phyloP scores from a whole-genome alignment of 2,888 invertebrate species.

The Notodonta dromedarius region DNA sequence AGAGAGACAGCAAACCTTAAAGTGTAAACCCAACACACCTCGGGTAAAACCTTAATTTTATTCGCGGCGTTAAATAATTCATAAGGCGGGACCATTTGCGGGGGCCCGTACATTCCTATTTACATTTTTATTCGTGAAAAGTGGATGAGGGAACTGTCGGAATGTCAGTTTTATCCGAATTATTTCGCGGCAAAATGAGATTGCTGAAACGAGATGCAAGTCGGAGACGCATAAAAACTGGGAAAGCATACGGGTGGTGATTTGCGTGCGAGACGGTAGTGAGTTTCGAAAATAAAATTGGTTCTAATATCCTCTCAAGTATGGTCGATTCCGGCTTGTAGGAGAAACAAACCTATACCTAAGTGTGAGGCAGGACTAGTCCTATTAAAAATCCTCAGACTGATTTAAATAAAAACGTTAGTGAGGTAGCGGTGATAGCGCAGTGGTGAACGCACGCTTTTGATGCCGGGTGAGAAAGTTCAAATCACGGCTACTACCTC shows the following conservation, averaged over 20 bases:
- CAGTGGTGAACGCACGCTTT: no score
- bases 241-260: background rate
- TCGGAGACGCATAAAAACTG: conserved; percentile 17
- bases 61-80: conserved; percentile 58
- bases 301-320: no score
- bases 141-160: conserved; percentile 38
- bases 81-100: conserved; percentile 51
- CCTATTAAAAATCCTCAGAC: no score
- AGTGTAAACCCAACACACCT: conserved; percentile 37
- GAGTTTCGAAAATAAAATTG: no score
- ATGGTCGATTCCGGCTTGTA: no score
- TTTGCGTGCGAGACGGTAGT: background rate
- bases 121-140: conserved; percentile 58
- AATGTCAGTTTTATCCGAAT: conserved; percentile 43
- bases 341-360: no score
- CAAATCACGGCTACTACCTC: no score
- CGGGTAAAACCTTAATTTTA: conserved; percentile 51
- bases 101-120: conserved; percentile 54
- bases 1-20: conserved; percentile 10
- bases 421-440: no score
- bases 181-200: conserved; percentile 30
- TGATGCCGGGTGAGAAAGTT: no score
- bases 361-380: no score
- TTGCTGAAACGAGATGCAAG: conserved; percentile 29
- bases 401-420: no score